Evolutionary conservation across 1,140 invertebrate genomes (phyloP).

Genomic region (Brachionus asplanchnoidis): DNA sequence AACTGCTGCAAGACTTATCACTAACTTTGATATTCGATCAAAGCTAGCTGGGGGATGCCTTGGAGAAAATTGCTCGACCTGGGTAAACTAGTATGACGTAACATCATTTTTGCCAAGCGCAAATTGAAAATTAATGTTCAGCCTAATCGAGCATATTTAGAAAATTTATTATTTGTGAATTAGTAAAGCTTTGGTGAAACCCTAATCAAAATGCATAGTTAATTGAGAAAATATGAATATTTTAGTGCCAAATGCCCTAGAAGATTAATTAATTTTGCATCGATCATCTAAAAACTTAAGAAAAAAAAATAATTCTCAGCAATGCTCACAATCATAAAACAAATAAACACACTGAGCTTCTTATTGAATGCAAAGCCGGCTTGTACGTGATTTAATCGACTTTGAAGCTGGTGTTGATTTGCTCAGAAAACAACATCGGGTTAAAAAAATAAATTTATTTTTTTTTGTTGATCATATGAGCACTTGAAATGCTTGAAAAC

Average conservation of each 20-base stretch:
- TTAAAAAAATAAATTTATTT: background rate
- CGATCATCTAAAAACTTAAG: background rate
- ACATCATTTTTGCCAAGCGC: background rate
- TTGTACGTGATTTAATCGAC: background rate
- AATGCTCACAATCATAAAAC: background rate
- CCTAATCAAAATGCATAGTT: background rate
- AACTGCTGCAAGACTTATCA: background rate
- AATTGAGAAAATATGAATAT: background rate
- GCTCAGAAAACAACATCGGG: background rate
- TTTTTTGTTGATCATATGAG: background rate
- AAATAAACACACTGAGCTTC: background rate
- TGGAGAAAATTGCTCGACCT: background rate
- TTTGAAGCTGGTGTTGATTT: background rate
- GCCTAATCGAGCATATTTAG: background rate
- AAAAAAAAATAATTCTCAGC: background rate
- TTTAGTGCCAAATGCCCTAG: background rate
- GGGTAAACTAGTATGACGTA: background rate
- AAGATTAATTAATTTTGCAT: background rate
- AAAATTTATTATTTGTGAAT: background rate
- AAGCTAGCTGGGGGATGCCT: background rate
- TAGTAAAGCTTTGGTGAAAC: background rate
- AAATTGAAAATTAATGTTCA: background rate
- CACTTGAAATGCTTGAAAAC: conserved; percentile 1
- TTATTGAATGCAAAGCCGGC: background rate
- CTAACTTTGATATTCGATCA: background rate